Base-by-base conservation (phyloP, 2,113 vertebrate species). In the Pseudolaguvia tuberculata region DNA sequence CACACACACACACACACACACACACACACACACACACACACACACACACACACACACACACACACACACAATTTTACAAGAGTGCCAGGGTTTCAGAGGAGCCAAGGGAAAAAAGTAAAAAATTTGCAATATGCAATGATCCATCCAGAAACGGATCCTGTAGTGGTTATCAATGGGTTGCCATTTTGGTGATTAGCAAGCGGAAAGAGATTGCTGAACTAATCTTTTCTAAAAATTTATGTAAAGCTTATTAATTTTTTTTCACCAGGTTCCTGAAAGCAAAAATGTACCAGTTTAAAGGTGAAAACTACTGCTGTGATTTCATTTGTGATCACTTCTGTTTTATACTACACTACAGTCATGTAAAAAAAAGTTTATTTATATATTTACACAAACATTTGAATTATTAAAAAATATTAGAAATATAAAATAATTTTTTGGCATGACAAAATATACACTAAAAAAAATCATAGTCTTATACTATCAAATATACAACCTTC, bases 141-240 rank as follows among this genome's bases (percentile, higher is more conserved):
- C n/a, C 50, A 70, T 61, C 66, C 47, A 76, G 53, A 63, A 70
- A 25, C n/a, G n/a, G n/a, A n/a, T n/a, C n/a, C n/a, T n/a, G 74
- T 70, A 51, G 45, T 70, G 55, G 55, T 70, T 76, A 76, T 76
- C 74, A 76, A 76, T 76, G 74, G 65, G 42, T 70, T 61, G 74
- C 56, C 74, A 2, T 51, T 70, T 61, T 59, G 65, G 17, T 76
- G 74, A 70, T 76, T 70, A 76, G 65, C 74, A 69, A 76, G 74
- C 74, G 39, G 61, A 76, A 75, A 69, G 35, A 70, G 45, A 52
- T 39, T 27, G 74, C 74, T 76, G 66, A 76, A 61, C 11, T 70
- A n/a, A 55, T n/a, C n/a, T 21, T 70, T 76, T 76, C 29, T 61
- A 27, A 59, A 11, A 61, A 69, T 61, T 51, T 70, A 61, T 76